These are phyloP conservation scores for Perithous albicinctus DNA, from an alignment of 2,888 invertebrate species.

Conservation along the genomic window DNA sequence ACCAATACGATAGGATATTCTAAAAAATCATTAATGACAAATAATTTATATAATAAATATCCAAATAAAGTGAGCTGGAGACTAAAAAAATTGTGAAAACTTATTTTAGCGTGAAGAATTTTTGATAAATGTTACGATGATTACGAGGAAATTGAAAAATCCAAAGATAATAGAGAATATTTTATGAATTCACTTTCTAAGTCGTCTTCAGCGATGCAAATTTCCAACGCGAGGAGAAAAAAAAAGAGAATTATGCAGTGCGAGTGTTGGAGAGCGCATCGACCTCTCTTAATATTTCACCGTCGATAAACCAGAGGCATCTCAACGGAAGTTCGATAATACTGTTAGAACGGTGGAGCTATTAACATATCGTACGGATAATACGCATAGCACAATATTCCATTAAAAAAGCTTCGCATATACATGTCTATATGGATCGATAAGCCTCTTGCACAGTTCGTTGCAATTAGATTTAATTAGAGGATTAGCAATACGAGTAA, in stretches of 20 bases:
- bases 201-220: constrained; percentile 5
- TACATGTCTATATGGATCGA: constrained; percentile 31
- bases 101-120: background rate
- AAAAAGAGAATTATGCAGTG: constrained; percentile 23
- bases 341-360: background rate
- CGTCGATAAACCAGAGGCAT: constrained; percentile 55
- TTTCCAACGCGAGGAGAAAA: constrained; percentile 18
- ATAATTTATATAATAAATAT: too few relatives aligned
- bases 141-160: background rate
- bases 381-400: background rate
- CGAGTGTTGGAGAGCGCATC: constrained; percentile 44
- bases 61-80: too few relatives aligned
- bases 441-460: constrained; percentile 45
- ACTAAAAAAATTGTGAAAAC: too few relatives aligned
- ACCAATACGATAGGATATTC: too few relatives aligned
- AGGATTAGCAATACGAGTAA: constrained; percentile 40
- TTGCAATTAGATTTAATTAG: constrained; percentile 65
- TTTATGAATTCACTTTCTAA: constrained; percentile 49
- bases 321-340: constrained; percentile 61
- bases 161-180: background rate
- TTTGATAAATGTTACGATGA: background rate
- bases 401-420: background rate
- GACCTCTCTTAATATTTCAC: constrained; percentile 47
- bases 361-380: constrained; percentile 12
- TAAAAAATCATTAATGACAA: too few relatives aligned